Conservation (phyloP, 1,140 invertebrate species). For the Bilobella aurantiaca region DNA sequence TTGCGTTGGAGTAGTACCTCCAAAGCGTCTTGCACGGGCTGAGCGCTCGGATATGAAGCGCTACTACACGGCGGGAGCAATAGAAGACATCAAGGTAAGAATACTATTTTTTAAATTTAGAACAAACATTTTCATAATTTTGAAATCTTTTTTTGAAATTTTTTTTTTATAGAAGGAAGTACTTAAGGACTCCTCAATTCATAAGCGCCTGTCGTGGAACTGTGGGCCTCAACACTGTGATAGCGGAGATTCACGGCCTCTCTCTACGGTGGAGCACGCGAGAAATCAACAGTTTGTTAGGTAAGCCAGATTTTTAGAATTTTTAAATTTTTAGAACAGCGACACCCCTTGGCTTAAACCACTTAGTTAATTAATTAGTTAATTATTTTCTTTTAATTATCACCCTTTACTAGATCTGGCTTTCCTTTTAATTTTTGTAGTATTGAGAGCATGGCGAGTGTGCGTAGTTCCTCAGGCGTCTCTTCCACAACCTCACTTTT, state of each 20-base stretch:
- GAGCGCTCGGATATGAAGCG: conserved; percentile 45
- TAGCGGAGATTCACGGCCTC: conserved; percentile 18
- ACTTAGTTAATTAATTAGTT: conserved; percentile 21
- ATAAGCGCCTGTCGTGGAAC: conserved; percentile 58
- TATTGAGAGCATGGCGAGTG: conserved; percentile 35
- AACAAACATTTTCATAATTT: neutral
- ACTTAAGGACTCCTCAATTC: conserved; percentile 46
- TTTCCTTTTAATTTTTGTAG: conserved; percentile 24
- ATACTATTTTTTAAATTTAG: conserved; percentile 1
- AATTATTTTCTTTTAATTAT: conserved; percentile 4
- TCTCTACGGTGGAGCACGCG: conserved; percentile 21
- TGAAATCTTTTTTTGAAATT: conserved; percentile 6
- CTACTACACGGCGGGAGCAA: conserved; percentile 56
- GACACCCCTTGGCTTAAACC: too few species aligned
- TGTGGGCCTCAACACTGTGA: conserved; percentile 43
- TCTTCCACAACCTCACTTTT: conserved; percentile 34
- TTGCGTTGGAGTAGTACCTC: conserved; percentile 14
- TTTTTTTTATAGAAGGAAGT: conserved; percentile 44
- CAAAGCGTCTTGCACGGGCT: conserved; percentile 45
- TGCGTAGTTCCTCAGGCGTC: conserved; percentile 34
- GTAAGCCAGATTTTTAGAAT: conserved; percentile 43
- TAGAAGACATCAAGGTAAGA: conserved; percentile 54
- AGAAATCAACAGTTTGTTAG: conserved; percentile 46
- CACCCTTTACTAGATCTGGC: neutral
- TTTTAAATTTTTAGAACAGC: too few species aligned